Evolutionary conservation across 2,797 vertebrate species (phyloP), one percentile per base, ranked within the genome.

Genomic region (Etheostoma perlongum): DNA sequence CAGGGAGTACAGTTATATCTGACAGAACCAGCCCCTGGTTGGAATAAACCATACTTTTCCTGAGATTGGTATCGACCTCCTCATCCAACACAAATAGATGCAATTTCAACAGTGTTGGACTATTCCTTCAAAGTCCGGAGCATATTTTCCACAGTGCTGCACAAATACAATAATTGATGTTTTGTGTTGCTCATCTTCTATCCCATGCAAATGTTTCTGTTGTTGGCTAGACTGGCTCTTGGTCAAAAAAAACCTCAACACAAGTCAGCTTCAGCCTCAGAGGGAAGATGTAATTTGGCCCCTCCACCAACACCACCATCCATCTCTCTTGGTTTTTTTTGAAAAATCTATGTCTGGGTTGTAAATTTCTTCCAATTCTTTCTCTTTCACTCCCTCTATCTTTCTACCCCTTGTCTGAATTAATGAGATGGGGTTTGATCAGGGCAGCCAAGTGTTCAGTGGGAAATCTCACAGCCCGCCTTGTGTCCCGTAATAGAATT

Each of bases 351-450:
- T 97, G 96, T 97, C 97, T 97, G 96, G 96, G 96, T 97, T 97
- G 97, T 98, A 98, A 97, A 98, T 99, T 98, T 97, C 96, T 95
- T 96, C 96, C 96, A 97, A 97, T 98, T 98, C 96, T 96, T 90
- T 89, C 81, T 88, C 84, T 82, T 88, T 85, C 87, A 82, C 91
- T 94, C 90, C 86, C 91, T 95, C 94, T 95, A 96, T 98, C 96
- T 94, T 95, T 96, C 96, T 97, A 83, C 96, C 97, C 96, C 97
- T 98, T 98, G 97, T 99, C 97, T 97, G 97, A 99, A 98, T 99
- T 98, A 99, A 99, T 99, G 97, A 99, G 98, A 98, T 97, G 96
- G 97, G 97, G 97, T 99, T 98, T 99, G 98, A 99, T 99, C 98
- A 98, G 98, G 96, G 97, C 97, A 98, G 97, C 97, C 97, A 97